These are phyloP conservation scores for Hemiscyllium ocellatum DNA, from an alignment of 2,113 vertebrate genomes.

Conservation along the genomic window DNA sequence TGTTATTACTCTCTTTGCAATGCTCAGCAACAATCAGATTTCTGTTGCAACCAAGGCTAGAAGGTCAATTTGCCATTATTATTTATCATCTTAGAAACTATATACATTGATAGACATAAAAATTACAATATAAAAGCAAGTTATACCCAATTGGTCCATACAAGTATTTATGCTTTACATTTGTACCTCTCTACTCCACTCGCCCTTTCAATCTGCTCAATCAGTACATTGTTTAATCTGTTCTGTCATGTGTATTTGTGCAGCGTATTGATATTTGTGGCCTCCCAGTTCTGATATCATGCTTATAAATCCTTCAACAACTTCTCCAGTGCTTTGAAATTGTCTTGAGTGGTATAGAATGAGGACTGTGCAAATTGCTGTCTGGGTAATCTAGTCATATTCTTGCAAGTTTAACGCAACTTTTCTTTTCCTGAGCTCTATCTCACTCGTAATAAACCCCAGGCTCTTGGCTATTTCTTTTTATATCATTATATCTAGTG, in stretches of 20 bases:
- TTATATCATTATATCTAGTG: neutral
- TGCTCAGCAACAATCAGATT: neutral
- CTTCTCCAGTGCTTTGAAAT: neutral
- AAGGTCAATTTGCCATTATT: neutral
- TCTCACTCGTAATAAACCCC: neutral
- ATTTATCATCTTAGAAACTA: neutral
- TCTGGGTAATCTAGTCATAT: neutral
- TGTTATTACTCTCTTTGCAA: neutral
- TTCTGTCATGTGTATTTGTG: neutral
- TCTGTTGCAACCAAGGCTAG: neutral
- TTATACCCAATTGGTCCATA: neutral
- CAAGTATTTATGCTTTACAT: neutral
- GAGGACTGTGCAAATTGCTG: neutral
- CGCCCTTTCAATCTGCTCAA: neutral
- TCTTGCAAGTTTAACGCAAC: neutral
- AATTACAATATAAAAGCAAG: neutral
- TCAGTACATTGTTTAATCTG: neutral
- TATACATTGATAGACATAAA: neutral
- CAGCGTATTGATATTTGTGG: neutral
- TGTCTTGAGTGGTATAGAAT: neutral
- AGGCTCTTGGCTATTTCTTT: neutral
- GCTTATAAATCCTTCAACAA: neutral
- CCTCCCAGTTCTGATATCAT: neutral
- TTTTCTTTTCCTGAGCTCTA: neutral
- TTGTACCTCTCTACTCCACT: neutral